Evolutionary conservation across 2,888 invertebrate species (phyloP), one percentile per base, ranked within the genome.

Genomic region (Netelia virgata): DNA sequence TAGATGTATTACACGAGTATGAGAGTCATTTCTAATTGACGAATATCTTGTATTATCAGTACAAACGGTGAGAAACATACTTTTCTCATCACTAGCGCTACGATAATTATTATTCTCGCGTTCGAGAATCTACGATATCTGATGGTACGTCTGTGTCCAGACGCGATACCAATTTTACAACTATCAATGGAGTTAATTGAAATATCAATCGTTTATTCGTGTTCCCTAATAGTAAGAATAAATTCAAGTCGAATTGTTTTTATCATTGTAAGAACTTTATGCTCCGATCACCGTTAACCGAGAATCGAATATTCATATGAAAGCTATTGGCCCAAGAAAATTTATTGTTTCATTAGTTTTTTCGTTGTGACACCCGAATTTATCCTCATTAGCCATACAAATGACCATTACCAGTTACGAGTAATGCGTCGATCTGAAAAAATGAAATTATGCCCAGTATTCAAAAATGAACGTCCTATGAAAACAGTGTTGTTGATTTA

Each of bases 61-160:
- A 75, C 79, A 72, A 83, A 76, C 66, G 55, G 64, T 83, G 72
- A 70, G 72, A 68, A 78, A 69, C 63, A 63, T 82, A 78, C 74
- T 84, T 84, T 76, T 68, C 55, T 61, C 74, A 75, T 76, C 18
- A 18, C 50, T 18, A 43, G 50, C 59, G 50, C 53, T 74, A 57
- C 36, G 43, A 57, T 20, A 14, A 73, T 41, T 18, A 50, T 66
- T 69, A 43, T 55, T 55, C 11, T 50, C 63, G 50, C 28, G 5
- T 47, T 55, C n/a, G 18, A 20, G 10, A 68, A 43, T 50, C 59
- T 47, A 59, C 47, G 11, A 64, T 47, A 73, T 68, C 14, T 74
- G 14, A 18, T 61, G 2, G 36, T 61, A 10, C 20, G 28, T 14
- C n/a, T 20, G n/a, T 10, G n/a, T 10, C 5, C 3, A 61, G 28